These are phyloP conservation scores for Myiagra hebetior DNA, from an alignment of 2,113 vertebrate species.

Conservation along the genomic window DNA sequence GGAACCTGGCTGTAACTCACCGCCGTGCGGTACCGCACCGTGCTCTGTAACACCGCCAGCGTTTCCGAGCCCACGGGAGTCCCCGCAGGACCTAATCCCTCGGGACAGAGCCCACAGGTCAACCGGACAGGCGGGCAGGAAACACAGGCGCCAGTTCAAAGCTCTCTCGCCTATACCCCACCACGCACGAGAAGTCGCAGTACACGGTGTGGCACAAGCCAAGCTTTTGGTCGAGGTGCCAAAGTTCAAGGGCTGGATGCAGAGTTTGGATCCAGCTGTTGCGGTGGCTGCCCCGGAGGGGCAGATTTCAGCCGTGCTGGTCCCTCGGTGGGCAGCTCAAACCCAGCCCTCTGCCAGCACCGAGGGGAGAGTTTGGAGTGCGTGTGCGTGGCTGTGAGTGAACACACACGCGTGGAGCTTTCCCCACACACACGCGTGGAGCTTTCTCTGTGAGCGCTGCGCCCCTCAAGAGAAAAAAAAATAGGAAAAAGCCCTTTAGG, in stretches of 20 bases:
- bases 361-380: accelerated
- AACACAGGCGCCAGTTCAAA: background rate
- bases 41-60: too few species aligned
- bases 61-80: background rate
- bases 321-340: background rate
- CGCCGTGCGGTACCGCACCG: too few species aligned
- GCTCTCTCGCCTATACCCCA: background rate
- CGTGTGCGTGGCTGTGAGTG: background rate
- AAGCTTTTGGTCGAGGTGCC: background rate
- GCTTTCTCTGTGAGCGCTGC: accelerated
- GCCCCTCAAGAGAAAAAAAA: background rate
- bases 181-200: background rate
- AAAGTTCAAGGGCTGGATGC: background rate
- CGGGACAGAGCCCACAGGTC: background rate
- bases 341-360: accelerated
- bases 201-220: background rate
- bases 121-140: background rate
- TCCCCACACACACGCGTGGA: background rate
- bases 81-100: accelerated
- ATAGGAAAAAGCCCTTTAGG: background rate
- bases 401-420: background rate
- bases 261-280: background rate
- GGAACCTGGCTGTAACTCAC: background rate
- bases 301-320: background rate
- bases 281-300: too few species aligned